Evolutionary conservation across 2,113 vertebrate genomes (phyloP).

Genomic region (Carassius auratus): DNA sequence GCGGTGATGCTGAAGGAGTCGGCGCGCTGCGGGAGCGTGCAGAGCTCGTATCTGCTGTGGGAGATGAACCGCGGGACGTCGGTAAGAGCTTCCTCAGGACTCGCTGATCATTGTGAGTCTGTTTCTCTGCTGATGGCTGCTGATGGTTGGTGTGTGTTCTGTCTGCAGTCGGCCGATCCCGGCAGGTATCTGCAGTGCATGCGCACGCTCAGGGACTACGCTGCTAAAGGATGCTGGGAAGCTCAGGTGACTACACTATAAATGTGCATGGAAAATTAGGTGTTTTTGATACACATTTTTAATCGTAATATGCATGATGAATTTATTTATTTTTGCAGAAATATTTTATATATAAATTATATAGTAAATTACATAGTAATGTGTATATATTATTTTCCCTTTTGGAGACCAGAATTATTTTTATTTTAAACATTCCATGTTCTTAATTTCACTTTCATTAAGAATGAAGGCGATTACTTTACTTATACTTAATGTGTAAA

Average conservation of each 20-base stretch:
- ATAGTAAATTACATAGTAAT: too few relatives aligned
- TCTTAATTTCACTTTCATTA: too few relatives aligned
- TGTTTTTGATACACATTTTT: background rate
- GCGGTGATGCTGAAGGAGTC: conserved; percentile 86
- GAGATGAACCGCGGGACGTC: conserved; percentile 82
- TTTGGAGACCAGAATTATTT: too few relatives aligned
- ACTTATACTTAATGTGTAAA: too few relatives aligned
- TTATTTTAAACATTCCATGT: too few relatives aligned
- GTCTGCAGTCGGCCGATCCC: conserved; percentile 83
- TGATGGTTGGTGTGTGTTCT: background rate
- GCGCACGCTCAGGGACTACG: conserved; percentile 90
- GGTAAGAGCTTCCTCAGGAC: conserved; percentile 74
- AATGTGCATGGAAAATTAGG: background rate
- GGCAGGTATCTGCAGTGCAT: conserved; percentile 92
- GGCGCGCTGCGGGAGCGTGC: conserved; percentile 84
- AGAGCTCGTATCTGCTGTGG: conserved; percentile 94
- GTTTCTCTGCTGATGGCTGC: background rate
- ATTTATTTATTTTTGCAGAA: background rate
- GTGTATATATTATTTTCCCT: too few relatives aligned
- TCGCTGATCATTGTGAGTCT: background rate
- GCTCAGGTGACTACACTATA: conserved; percentile 82
- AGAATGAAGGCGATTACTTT: too few relatives aligned
- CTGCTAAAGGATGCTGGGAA: conserved; percentile 94
- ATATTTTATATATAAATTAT: background rate
- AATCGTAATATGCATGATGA: background rate